Base-by-base conservation (phyloP, 2,888 invertebrate genomes). In the Aspidapion aeneum region DNA sequence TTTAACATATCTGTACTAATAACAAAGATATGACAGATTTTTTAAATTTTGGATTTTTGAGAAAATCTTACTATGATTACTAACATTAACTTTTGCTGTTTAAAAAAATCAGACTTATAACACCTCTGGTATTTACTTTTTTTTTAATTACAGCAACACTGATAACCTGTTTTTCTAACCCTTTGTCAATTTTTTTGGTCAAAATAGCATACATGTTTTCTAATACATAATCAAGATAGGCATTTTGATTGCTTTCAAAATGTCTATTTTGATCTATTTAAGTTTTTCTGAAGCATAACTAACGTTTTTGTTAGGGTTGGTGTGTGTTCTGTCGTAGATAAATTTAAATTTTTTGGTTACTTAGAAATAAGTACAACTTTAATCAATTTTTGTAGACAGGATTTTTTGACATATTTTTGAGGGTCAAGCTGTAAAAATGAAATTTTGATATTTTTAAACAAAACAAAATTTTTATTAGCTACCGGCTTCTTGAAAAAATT, bases 271-370 rank as follows among this genome's bases (percentile, higher is more conserved):
- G 35, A n/a, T n/a, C n/a, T n/a, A n/a, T n/a, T 35, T 3, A 35
- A 12, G n/a, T 54, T 57, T 50, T 62, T 35, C 62, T 64, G 62
- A 64, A 64, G 62, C 64, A 64, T 60, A 62, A 64, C 64, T 64
- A 58, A 57, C 58, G 54, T 60, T 18, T 57, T 20, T 57, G 17
- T 22, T 21, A n/a, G 21, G 18, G 16, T 19, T 50, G n/a, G 49
- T 19, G 18, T 52, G 5, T 51, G 18, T 51, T 17, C 20, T 59
- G 21, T 52, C 18, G 18, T 9, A 49, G 19, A 2, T 19, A 49
- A 16, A 18, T 48, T 35, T 35, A 35, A 35, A 35, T 35, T 3
- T 35, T 35, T 35, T 7, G 12, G 5, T 35, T 35, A 12, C 35
- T 35, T 35, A 35, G 35, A 35, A 35, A 35, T 35, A 35, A 35